phyloP scores from a whole-genome alignment of 2,888 invertebrate genomes.

The Bombylius major region DNA sequence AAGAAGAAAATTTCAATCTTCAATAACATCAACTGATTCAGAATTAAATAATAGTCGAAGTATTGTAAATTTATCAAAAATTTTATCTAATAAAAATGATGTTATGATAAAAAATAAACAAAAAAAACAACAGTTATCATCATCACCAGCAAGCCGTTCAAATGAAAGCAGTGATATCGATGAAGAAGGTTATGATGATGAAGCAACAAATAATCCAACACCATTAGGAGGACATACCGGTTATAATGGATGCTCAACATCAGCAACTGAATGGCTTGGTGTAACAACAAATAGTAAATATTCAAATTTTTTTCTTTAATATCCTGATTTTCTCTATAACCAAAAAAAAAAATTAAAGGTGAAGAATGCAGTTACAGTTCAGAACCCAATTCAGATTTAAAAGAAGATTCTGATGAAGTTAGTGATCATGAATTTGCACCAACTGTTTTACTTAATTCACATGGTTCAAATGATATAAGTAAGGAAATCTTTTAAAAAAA shows the following conservation, averaged over 20 bases:
- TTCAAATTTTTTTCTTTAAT: not conserved
- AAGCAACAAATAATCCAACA: conserved; percentile 46
- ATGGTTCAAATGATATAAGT: conserved; percentile 64
- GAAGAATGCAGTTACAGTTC: conserved; percentile 77
- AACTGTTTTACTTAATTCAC: conserved; percentile 55
- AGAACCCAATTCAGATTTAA: conserved; percentile 53
- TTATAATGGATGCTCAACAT: conserved; percentile 45
- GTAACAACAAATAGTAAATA: conserved; percentile 71
- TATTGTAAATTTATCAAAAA: not conserved
- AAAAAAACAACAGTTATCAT: no score
- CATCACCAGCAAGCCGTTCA: not conserved
- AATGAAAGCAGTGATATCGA: conserved; percentile 30
- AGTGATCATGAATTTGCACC: conserved; percentile 55
- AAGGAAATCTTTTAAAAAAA: conserved; percentile 14
- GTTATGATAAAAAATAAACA: not conserved
- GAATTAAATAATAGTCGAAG: not conserved
- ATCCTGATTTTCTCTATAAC: no score
- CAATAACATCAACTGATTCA: not conserved
- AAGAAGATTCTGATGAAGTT: conserved; percentile 41
- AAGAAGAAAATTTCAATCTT: not conserved
- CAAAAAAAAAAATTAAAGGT: conserved; percentile 26
- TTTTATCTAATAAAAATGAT: not conserved
- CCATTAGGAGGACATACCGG: conserved; percentile 24
- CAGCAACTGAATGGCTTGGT: conserved; percentile 74
- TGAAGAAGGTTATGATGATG: conserved; percentile 42